These are phyloP conservation scores for Eospalax fontanierii DNA, from an alignment of 2,797 vertebrate genomes.

Conservation along the genomic window DNA sequence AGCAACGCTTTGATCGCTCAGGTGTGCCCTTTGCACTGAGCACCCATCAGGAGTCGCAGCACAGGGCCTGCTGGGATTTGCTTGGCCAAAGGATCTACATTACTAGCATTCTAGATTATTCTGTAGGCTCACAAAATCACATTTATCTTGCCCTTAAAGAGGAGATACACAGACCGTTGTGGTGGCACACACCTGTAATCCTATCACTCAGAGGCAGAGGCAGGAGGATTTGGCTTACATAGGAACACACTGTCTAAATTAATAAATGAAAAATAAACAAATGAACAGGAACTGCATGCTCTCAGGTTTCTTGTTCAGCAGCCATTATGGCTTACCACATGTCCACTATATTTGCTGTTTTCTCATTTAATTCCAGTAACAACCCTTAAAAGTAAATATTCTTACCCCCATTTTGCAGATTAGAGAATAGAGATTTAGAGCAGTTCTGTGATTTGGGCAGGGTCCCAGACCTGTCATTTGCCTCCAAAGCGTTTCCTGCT, in stretches of 20 bases:
- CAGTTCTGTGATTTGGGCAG: not conserved
- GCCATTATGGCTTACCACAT: not conserved
- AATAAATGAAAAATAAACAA: not conserved
- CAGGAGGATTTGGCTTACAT: no score
- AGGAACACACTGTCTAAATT: not conserved
- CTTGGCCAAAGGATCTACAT: not conserved
- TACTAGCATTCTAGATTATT: not conserved
- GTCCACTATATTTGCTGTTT: not conserved
- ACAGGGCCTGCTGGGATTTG: not conserved
- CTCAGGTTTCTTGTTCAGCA: not conserved
- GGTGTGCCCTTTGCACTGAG: not conserved
- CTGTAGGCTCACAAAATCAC: not conserved
- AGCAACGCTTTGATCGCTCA: fast-evolving
- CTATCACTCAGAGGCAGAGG: not conserved
- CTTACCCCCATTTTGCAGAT: not conserved
- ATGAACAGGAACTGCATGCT: not conserved
- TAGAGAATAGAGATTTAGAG: not conserved
- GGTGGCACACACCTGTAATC: not conserved
- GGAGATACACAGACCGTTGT: fast-evolving
- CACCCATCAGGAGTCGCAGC: fast-evolving
- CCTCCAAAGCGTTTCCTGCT: not conserved
- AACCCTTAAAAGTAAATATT: not conserved
- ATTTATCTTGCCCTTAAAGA: not conserved
- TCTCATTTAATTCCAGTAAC: conserved; percentile 1
- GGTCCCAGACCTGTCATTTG: not conserved